Evolutionary conservation across 1,140 invertebrate genomes (phyloP).

Genomic region (Drepana arcuata): DNA sequence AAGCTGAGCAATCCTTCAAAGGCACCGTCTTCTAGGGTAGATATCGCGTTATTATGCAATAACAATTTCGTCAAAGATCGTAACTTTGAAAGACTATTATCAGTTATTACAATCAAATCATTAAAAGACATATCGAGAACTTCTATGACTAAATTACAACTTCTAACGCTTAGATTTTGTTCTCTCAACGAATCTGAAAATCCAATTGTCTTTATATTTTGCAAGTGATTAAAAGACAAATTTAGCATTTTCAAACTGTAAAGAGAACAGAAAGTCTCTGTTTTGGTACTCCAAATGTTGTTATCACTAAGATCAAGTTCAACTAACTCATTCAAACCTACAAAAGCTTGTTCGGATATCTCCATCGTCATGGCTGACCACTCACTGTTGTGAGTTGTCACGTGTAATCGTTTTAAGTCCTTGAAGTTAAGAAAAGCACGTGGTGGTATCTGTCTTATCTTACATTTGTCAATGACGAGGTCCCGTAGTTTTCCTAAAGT

Average conservation of each 20-base stretch:
- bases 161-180: slow-evolving; percentile 66
- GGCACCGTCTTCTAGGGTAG: slow-evolving; percentile 79
- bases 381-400: slow-evolving; percentile 85
- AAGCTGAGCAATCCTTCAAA: slow-evolving; percentile 78
- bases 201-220: slow-evolving; percentile 81
- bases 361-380: slow-evolving; percentile 86
- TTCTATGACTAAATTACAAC: slow-evolving; percentile 78
- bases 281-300: slow-evolving; percentile 84
- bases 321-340: slow-evolving; percentile 78
- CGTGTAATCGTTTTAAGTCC: slow-evolving; percentile 77
- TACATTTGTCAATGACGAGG: slow-evolving; percentile 83
- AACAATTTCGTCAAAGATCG: slow-evolving; percentile 76
- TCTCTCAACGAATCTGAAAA: slow-evolving; percentile 76
- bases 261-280: slow-evolving; percentile 82
- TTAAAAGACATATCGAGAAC: slow-evolving; percentile 83
- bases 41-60: slow-evolving; percentile 83
- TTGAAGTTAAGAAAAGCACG: slow-evolving; percentile 77
- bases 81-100: slow-evolving; percentile 79
- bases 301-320: slow-evolving; percentile 84
- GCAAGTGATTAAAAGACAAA: slow-evolving; percentile 83
- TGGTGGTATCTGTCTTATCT: slow-evolving; percentile 81
- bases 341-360: slow-evolving; percentile 79
- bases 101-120: slow-evolving; percentile 78
- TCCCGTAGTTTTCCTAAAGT: slow-evolving; percentile 73
- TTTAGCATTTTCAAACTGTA: slow-evolving; percentile 80